Conservation (phyloP, 1,140 invertebrate genomes). For the Atta texana region DNA sequence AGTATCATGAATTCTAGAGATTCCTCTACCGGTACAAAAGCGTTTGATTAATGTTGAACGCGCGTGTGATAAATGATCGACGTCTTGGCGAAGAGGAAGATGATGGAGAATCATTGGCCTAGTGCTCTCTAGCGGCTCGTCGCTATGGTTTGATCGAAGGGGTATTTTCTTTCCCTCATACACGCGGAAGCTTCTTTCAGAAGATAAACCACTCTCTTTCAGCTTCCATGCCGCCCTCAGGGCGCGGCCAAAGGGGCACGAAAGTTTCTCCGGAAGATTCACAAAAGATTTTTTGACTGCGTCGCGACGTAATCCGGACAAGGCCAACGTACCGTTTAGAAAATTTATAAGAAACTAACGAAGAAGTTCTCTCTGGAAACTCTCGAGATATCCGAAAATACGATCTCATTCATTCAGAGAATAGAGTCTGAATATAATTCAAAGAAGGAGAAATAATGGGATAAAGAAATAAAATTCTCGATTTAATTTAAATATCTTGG, state of each 20-base stretch:
- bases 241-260: conserved; percentile 35
- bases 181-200: conserved; percentile 71
- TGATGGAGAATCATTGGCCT: conserved; percentile 39
- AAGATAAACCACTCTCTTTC: conserved; percentile 73
- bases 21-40: conserved; percentile 12
- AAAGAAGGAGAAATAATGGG: background rate
- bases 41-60: conserved; percentile 56
- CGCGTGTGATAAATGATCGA: conserved; percentile 56
- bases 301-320: conserved; percentile 59
- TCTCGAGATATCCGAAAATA: conserved; percentile 30
- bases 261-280: conserved; percentile 71
- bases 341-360: conserved; percentile 53
- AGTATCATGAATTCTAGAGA: conserved; percentile 40
- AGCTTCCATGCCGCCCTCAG: background rate
- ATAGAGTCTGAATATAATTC: conserved; percentile 21
- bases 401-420: conserved; percentile 29
- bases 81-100: conserved; percentile 53
- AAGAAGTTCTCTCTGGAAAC: conserved; percentile 14
- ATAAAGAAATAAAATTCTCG: conserved; percentile 21
- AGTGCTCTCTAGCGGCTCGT: conserved; percentile 66
- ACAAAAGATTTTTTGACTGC: conserved; percentile 71
- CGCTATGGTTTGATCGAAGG: conserved; percentile 73
- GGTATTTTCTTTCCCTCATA: conserved; percentile 68
- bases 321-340: conserved; percentile 28
- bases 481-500: background rate